Base-by-base conservation (phyloP, 2,113 vertebrate genomes). In the Oncorhynchus nerka region DNA sequence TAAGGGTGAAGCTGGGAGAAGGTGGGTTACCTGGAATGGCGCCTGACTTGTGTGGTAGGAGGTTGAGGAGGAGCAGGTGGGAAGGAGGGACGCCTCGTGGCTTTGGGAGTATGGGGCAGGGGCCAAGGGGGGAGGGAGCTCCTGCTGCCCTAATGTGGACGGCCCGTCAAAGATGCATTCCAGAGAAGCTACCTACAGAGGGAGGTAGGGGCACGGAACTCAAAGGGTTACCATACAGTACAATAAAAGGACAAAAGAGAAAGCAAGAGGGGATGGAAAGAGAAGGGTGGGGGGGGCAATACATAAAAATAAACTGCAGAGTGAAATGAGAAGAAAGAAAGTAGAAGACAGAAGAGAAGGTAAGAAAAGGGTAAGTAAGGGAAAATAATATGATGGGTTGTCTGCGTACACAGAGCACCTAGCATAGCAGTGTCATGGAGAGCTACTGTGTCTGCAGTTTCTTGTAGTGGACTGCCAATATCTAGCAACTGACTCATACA, bases 151-250 rank as follows among this genome's bases (percentile, higher is more conserved):
- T 88, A 90, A 86, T 30, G 70, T 62, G 30, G 89, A 78, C 1
- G 92, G 89, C n/a, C 91, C 91, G 20, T 93, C 93, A 82, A 92
- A 90, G 91, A 93, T 88, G 89, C 90, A 92, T 79, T 94, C 93
- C 92, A 94, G 84, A 77, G 92, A 90, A 0, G 88, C 92, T 82
- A 92, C 93, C 93, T 94, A 87, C 74, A 86, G 74, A 82, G 55
- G 78, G 81, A 78, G 75, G 77, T 11, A 51, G 15, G 49, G 78
- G 85, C 79, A 85, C 24, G 78, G 70, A 80, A 82, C 84, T 85
- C 77, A 77, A 57, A 68, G 81, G 59, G 82, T 79, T 77, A 78
- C 28, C 8, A 70, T 32, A 71, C 59, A 71, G 61, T 59, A 51
- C 19, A 51, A 32, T 4, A 26, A 71, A 61, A 71, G 34, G 45